Base-by-base conservation (phyloP, 2,113 vertebrate species). In the Azemiops feae region DNA sequence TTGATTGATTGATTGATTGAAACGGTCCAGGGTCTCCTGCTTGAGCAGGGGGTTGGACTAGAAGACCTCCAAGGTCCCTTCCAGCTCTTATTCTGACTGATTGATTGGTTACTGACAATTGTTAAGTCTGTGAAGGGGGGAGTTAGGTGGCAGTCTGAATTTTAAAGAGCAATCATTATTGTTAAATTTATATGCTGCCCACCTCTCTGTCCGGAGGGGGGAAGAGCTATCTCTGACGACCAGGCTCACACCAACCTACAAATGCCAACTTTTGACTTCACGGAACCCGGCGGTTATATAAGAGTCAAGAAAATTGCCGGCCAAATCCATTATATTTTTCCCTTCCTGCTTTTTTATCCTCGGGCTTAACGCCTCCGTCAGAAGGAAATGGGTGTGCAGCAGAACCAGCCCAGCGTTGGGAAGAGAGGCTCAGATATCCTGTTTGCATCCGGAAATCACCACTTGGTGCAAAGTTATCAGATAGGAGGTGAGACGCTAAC, bases 311-410 rank as follows among this genome's bases (percentile, higher is more conserved):
- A 69, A 11, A 27, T 60, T 30, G 25, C 58, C 25, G 8, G 58
- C 25, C 3, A 27, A 60, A 60, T 27, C 1, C 6, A 58, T 60
- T 60, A 25, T 27, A 9, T 27, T 25, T 58, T 64, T 0, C 27
- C 27, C 27, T 30, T 3, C n/a, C 14, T 34, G 30, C n/a, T 34
- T 74, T 34, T 34, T 18, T 16, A 30, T 34, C n/a, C 64, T 34
- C 0, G 2, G 4, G 12, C 5, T 34, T 74, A 34, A 9, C 1
- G 12, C n/a, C n/a, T 34, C n/a, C 64, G 0, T 34, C n/a, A n/a
- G 64, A 18, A 34, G 64, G n/a, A 34, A 74, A n/a, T 34, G 1
- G 5, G 14, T 3, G n/a, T 34, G 30, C 4, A n/a, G 14, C n/a
- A 74, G 64, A 69, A 69, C 60, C 60, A n/a, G 1, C 30, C 30